Percentiles rank a stretch among this genome's conserved stretches.
phyloP scores from a whole-genome alignment of 2,888 invertebrate species.

The Athrips mouffetella region DNA sequence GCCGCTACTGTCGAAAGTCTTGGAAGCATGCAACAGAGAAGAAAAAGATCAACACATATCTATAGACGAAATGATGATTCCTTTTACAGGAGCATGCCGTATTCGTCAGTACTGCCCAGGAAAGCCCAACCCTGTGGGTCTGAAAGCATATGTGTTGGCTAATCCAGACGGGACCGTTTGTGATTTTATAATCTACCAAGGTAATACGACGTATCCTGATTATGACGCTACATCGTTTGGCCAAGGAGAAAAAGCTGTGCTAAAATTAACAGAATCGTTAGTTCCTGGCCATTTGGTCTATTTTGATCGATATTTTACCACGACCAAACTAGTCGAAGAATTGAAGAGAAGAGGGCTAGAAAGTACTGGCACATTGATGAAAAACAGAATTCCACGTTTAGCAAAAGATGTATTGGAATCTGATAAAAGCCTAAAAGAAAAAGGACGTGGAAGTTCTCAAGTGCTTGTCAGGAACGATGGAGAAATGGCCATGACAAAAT shows the following conservation, averaged over 20 bases:
- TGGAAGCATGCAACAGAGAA: not conserved
- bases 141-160: no score
- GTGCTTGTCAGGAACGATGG: not conserved
- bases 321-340: not conserved
- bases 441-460: not conserved
- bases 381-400: not conserved
- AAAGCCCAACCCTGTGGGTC: no score
- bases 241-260: conserved; percentile 20
- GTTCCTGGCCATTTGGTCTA: conserved; percentile 24
- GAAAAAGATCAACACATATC: not conserved
- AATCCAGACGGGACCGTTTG: conserved; percentile 20
- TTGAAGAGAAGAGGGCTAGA: not conserved
- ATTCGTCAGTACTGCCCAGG: no score
- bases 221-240: conserved; percentile 6
- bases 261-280: conserved; percentile 18
- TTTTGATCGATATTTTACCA: no score
- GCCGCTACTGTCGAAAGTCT: not conserved
- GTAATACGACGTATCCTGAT: conserved; percentile 17
- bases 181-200: conserved; percentile 24
- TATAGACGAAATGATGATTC: not conserved
- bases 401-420: not conserved
- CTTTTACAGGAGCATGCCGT: no score
- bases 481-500: not conserved
- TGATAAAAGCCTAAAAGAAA: not conserved
- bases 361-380: conserved; percentile 1